Percentiles rank a stretch among this genome's conserved stretches.
These are phyloP conservation scores for Thymelicus sylvestris DNA, from an alignment of 2,888 invertebrate genomes.

Conservation along the genomic window DNA sequence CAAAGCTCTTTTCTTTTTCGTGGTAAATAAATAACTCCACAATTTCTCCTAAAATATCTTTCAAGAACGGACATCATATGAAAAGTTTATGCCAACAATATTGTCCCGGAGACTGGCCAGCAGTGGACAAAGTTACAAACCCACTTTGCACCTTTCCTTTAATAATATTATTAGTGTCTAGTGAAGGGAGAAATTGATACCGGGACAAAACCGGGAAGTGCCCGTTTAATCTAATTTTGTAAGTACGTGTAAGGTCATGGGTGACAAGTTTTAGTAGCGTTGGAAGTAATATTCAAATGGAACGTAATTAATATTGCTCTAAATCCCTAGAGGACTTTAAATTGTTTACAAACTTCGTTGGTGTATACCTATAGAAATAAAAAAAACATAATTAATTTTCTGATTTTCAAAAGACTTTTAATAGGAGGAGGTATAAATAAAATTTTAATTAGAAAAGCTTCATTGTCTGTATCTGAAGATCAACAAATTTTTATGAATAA, in stretches of 20 bases:
- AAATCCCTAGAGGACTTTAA: conserved; percentile 14
- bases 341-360: neutral
- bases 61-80: no score
- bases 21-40: no score
- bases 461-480: no score
- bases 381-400: no score
- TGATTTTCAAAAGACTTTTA: no score
- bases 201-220: conserved; percentile 7
- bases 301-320: conserved; percentile 21
- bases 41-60: no score
- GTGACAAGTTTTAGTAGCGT: conserved; percentile 12
- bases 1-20: no score
- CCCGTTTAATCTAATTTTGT: conserved; percentile 8
- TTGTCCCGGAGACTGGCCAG: neutral
- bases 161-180: neutral
- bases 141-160: neutral
- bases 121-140: neutral
- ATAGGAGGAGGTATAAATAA: no score
- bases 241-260: conserved; percentile 17
- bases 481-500: no score
- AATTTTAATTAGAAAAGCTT: no score
- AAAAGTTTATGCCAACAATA: no score
- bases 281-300: conserved; percentile 30
- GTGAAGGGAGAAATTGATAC: conserved; percentile 24
- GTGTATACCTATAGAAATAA: no score